Conservation (phyloP, 2,113 vertebrate species). For the Etheostoma cragini region DNA sequence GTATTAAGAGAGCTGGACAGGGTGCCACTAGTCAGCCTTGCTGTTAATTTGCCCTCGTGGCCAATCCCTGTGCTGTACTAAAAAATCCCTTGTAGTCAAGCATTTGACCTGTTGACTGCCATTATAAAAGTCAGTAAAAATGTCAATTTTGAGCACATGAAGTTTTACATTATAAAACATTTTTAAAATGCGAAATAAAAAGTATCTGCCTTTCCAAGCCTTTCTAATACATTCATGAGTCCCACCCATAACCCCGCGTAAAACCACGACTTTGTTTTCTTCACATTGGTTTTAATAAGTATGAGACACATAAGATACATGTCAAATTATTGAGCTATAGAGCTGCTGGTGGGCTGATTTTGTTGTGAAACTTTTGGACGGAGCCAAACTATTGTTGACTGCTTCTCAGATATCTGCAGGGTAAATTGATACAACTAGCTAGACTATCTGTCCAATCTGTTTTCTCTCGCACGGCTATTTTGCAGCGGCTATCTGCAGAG, state of each 20-base stretch:
- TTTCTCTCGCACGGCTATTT: too few species aligned
- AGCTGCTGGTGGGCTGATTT: too few species aligned
- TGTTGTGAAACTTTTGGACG: neutral
- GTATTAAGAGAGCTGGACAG: neutral
- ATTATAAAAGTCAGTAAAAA: neutral
- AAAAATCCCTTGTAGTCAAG: neutral
- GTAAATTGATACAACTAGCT: too few species aligned
- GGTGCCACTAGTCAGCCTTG: neutral
- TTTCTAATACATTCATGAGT: neutral
- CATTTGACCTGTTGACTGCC: neutral
- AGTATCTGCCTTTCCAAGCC: too few species aligned
- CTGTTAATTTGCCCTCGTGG: neutral
- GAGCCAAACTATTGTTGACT: too few species aligned
- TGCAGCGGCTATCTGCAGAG: too few species aligned
- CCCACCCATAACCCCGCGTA: neutral
- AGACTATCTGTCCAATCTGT: too few species aligned
- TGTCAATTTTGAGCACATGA: neutral
- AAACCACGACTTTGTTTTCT: too few species aligned
- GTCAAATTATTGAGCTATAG: too few species aligned
- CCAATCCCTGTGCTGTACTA: neutral
- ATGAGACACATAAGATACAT: too few species aligned
- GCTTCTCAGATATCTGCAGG: too few species aligned
- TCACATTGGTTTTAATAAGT: too few species aligned
- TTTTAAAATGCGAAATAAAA: neutral
- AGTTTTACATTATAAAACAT: neutral